Percentiles rank a stretch among this genome's conserved stretches.
These are phyloP conservation scores for Calypte anna DNA, from an alignment of 2,113 vertebrate species.

Conservation along the genomic window DNA sequence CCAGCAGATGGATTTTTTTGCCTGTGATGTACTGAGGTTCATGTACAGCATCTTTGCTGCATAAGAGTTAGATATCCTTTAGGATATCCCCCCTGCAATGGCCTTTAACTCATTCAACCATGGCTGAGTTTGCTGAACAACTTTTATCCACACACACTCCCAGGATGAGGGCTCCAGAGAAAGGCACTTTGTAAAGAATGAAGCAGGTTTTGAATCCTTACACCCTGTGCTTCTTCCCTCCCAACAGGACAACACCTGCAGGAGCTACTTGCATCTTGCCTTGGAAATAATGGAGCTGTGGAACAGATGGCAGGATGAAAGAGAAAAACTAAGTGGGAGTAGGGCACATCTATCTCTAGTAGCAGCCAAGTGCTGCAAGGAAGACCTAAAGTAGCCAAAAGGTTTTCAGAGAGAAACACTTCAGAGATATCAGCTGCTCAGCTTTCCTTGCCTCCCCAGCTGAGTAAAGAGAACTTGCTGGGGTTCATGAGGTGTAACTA, in stretches of 20 bases:
- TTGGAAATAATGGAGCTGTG: background rate
- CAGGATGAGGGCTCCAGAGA: background rate
- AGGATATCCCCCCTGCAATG: no score
- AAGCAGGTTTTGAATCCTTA: background rate
- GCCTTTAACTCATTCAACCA: no score
- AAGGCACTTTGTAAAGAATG: background rate
- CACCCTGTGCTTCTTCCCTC: background rate
- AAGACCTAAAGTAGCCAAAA: background rate
- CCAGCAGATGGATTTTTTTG: background rate
- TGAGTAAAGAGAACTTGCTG: background rate
- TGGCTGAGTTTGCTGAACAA: background rate
- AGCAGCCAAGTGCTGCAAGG: background rate
- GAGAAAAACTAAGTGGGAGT: background rate
- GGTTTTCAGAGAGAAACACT: background rate
- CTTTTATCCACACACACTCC: background rate
- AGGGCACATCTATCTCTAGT: background rate
- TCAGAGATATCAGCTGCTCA: background rate
- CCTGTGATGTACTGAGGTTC: background rate
- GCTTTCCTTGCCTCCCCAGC: background rate
- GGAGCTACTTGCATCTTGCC: background rate
- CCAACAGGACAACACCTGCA: background rate
- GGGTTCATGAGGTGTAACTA: background rate
- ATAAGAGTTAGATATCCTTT: no score
- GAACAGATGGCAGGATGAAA: background rate
- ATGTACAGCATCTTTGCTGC: background rate